phyloP scores from a whole-genome alignment of 2,888 invertebrate species.

The Macrophya alboannulata region DNA sequence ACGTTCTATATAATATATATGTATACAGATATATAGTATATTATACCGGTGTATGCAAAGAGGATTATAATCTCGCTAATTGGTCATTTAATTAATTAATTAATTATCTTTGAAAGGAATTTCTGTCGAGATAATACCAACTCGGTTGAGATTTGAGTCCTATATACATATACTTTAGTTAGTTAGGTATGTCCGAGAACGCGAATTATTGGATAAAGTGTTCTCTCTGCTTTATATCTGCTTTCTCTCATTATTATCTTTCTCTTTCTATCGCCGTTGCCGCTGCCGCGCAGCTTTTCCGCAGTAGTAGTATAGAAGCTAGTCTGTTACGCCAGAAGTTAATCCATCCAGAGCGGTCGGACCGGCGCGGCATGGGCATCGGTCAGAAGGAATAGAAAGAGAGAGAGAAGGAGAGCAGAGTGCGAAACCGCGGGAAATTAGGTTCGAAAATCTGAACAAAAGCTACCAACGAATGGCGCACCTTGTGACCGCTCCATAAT shows the following conservation, averaged over 20 bases:
- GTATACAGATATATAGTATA: background rate
- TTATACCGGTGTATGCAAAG: constrained; percentile 9
- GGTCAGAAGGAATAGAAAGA: background rate
- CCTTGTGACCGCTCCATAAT: constrained; percentile 46
- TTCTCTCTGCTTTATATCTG: constrained; percentile 14
- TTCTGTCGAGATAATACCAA: constrained; percentile 2
- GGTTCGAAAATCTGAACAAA: constrained; percentile 50
- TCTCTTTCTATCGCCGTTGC: background rate
- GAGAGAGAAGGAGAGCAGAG: background rate
- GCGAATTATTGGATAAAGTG: constrained; percentile 34
- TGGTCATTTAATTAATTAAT: constrained; percentile 47
- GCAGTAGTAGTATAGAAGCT: no score
- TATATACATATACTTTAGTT: background rate
- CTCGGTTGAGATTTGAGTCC: constrained; percentile 33
- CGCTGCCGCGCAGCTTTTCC: background rate
- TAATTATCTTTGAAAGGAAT: constrained; percentile 49
- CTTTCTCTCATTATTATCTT: background rate
- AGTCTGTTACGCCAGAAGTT: constrained; percentile 40
- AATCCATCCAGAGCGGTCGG: constrained; percentile 23
- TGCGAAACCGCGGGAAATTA: constrained; percentile 46
- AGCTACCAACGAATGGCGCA: constrained; percentile 48
- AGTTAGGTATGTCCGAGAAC: constrained; percentile 7
- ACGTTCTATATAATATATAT: no score
- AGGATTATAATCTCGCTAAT: constrained; percentile 47
- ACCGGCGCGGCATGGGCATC: background rate